Evolutionary conservation across 2,797 vertebrate genomes (phyloP).

Genomic region (Eidolon dupreanum): DNA sequence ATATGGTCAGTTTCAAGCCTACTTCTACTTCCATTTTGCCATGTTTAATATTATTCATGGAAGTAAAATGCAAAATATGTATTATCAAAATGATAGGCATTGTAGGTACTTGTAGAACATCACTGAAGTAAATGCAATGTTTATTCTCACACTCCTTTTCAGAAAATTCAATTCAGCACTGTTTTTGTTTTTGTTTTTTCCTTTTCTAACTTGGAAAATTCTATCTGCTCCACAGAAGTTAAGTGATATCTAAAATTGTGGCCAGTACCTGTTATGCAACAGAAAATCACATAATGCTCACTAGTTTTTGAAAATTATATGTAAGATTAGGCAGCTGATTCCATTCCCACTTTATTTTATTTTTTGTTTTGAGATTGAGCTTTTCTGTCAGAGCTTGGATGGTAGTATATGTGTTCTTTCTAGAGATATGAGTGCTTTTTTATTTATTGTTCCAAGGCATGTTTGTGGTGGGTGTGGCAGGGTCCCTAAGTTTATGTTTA

Average conservation of each 20-base stretch:
- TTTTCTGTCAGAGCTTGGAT: background rate
- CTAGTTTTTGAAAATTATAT: background rate
- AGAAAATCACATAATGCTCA: background rate
- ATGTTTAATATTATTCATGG: slow-evolving; percentile 6
- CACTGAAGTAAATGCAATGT: background rate
- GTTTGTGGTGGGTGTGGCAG: background rate
- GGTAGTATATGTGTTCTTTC: background rate
- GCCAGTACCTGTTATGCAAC: background rate
- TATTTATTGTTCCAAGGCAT: background rate
- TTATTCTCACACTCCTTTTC: background rate
- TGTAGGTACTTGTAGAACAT: background rate
- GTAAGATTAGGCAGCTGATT: background rate
- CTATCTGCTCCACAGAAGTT: background rate
- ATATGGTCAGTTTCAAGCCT: background rate
- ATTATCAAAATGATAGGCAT: background rate
- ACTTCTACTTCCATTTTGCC: background rate
- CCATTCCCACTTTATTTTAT: background rate
- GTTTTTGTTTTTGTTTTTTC: background rate
- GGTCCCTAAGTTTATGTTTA: background rate
- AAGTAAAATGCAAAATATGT: background rate
- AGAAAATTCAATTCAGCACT: slow-evolving; percentile 12
- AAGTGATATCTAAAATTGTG: background rate
- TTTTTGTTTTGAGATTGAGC: background rate
- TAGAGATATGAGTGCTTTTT: background rate
- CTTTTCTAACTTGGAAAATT: slow-evolving; percentile 21